Evolutionary conservation across 2,113 vertebrate species (phyloP).

Genomic region (Pitta sordida): DNA sequence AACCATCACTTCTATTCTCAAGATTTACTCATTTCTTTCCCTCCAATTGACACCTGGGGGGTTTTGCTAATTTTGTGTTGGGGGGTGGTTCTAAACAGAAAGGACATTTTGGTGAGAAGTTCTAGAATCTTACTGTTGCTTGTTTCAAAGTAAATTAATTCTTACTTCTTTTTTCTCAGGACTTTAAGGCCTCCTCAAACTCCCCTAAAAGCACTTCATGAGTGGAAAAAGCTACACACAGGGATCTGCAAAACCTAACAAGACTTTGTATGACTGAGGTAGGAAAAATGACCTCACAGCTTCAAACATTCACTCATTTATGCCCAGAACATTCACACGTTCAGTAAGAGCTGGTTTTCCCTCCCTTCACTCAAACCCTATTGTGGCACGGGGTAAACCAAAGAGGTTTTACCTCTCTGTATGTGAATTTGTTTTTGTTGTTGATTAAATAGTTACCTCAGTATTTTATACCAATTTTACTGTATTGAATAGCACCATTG

Average conservation of each 20-base stretch:
- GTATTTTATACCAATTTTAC: background rate
- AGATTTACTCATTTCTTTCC: background rate
- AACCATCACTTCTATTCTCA: background rate
- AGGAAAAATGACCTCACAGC: background rate
- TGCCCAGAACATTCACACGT: background rate
- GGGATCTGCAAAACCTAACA: background rate
- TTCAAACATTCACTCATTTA: background rate
- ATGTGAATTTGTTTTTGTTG: background rate
- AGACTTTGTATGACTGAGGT: background rate
- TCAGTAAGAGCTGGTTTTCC: background rate
- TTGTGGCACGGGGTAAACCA: background rate
- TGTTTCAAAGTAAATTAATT: background rate
- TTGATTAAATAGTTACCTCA: background rate
- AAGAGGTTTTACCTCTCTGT: background rate
- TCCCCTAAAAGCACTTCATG: background rate
- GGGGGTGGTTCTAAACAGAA: background rate
- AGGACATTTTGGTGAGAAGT: background rate
- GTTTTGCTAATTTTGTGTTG: background rate
- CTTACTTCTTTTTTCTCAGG: background rate
- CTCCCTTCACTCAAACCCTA: background rate
- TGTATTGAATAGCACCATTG: background rate
- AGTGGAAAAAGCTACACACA: background rate
- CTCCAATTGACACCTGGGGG: accelerated
- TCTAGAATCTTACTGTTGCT: background rate
- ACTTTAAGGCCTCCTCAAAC: background rate